Base-by-base conservation (phyloP, 2,888 invertebrate species). In the Heliconius ethilla region DNA sequence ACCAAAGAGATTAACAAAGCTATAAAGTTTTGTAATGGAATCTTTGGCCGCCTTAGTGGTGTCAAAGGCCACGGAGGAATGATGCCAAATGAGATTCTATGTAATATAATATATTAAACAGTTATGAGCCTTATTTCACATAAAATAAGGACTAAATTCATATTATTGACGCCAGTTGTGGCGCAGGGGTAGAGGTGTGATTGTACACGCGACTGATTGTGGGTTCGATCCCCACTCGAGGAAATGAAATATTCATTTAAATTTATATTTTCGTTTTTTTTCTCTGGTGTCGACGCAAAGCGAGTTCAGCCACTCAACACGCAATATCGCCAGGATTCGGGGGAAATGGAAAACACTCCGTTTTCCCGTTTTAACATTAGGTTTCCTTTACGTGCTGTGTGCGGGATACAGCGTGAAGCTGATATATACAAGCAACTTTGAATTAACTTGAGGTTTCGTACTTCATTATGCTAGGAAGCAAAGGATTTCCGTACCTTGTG, bases 61-160 rank as follows among this genome's bases (percentile, higher is more conserved):
- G 81, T 82, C 81, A 81, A 76, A 81, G 79, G 81, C 81, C 78
- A 81, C 37, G 62, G 66, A 37, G 70, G 70, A 77, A 62, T 77
- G 51, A 37, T 25, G 55, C 33, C 73, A 72, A 76, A 65, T 76
- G 51, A 29, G 37, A 25, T 67, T 67, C 67, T 40, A 40, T 25
- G 67, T 67, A n/a, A 67, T 67, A 59, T 73, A 66, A 3, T 27
- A 37, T 11, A 37, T 25, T 63, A 37, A 11, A 62, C 27, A 27
- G 22, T 6, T 37, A 63, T 74, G 11, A 15, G 10, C 22, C 22
- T 74, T 74, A 63, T 40, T 6, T 18, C 18, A 15, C 11, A 11
- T 0, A 0, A 0, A 63, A 45, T 33, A 62, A 18, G 40, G 13
- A 74, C 40, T 63, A 40, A 25, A 74, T 9, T 73, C 37, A 37